These are phyloP conservation scores for Dermolepida albohirtum DNA, from an alignment of 2,888 invertebrate genomes.

Conservation along the genomic window DNA sequence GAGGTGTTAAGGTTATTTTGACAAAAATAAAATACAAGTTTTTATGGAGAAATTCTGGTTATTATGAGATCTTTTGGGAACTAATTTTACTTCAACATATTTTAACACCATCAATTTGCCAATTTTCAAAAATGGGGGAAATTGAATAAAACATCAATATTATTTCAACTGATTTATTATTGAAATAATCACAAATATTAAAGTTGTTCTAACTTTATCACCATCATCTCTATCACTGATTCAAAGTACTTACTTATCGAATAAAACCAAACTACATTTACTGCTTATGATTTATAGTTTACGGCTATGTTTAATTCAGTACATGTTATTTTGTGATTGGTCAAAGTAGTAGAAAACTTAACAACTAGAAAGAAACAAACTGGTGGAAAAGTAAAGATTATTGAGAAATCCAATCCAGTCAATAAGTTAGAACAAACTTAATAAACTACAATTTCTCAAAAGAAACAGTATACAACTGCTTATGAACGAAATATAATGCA, in stretches of 20 bases:
- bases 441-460: conserved; percentile 39
- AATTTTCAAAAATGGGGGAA: not conserved
- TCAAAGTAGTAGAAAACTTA: not conserved
- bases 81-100: too few species aligned
- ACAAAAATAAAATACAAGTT: too few species aligned
- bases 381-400: not conserved
- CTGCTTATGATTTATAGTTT: conserved; percentile 11
- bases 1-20: too few species aligned
- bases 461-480: conserved; percentile 42
- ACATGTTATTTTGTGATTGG: not conserved
- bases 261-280: conserved; percentile 18
- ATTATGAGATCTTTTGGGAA: too few species aligned
- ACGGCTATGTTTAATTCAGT: not conserved
- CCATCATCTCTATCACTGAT: conserved; percentile 34
- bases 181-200: conserved; percentile 57
- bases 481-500: conserved; percentile 39
- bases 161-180: conserved; percentile 52
- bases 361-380: not conserved
- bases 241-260: conserved; percentile 16
- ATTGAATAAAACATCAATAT: conserved; percentile 7
- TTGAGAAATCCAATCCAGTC: conserved; percentile 14
- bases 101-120: too few species aligned
- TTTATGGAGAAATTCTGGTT: too few species aligned
- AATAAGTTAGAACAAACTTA: conserved; percentile 43
- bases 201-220: conserved; percentile 45